These are phyloP conservation scores for Eudyptes chrysolophus DNA, from an alignment of 2,113 vertebrate species.

Conservation along the genomic window DNA sequence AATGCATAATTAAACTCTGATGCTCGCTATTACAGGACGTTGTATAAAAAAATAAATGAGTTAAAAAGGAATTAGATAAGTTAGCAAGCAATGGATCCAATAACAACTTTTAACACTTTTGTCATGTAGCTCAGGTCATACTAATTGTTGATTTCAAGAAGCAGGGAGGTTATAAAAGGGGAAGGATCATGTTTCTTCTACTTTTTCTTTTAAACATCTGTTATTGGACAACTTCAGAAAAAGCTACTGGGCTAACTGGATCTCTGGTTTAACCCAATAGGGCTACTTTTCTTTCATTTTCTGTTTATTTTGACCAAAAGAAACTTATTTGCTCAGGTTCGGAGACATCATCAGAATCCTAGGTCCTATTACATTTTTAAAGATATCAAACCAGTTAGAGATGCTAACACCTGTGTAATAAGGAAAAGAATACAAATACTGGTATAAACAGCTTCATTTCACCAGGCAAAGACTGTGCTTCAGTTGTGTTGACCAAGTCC, in stretches of 20 bases:
- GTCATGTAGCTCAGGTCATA: background rate
- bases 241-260: background rate
- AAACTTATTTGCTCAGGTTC: background rate
- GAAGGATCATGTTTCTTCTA: background rate
- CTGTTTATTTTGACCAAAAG: background rate
- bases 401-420: background rate
- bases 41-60: background rate
- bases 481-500: background rate
- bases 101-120: background rate
- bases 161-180: background rate
- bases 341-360: background rate
- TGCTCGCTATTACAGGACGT: background rate
- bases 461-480: background rate
- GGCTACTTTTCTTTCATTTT: background rate
- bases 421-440: background rate
- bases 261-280: background rate
- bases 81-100: background rate
- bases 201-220: background rate
- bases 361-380: background rate
- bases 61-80: background rate
- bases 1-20: background rate
- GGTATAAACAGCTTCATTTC: conserved; percentile 19
- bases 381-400: background rate
- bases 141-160: background rate
- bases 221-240: background rate